Percentiles rank a stretch among this genome's conserved stretches.
phyloP scores from a whole-genome alignment of 1,140 invertebrate species.

The Lordiphosa clarofinis region DNA sequence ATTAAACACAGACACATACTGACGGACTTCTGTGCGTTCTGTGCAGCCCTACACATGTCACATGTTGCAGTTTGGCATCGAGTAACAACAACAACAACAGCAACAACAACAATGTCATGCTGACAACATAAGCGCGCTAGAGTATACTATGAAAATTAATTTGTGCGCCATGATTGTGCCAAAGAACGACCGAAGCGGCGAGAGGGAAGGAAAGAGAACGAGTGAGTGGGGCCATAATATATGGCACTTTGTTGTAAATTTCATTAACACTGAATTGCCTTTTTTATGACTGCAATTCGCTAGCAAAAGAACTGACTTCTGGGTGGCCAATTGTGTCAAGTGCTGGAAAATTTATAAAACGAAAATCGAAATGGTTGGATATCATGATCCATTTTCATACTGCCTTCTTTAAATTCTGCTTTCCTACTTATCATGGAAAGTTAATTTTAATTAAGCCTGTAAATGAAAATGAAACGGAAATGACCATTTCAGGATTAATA shows the following conservation, averaged over 20 bases:
- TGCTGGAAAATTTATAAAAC: constrained; percentile 42
- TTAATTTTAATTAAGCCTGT: too few relatives aligned
- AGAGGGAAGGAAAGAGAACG: constrained; percentile 11
- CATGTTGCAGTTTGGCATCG: constrained; percentile 61
- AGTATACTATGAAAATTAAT: constrained; percentile 66
- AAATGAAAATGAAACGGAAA: too few relatives aligned
- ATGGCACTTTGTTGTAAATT: constrained; percentile 44
- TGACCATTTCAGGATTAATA: too few relatives aligned
- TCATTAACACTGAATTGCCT: constrained; percentile 45
- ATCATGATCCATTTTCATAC: constrained; percentile 5
- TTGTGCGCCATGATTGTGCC: constrained; percentile 49
- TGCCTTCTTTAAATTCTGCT: too few relatives aligned
- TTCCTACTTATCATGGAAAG: too few relatives aligned
- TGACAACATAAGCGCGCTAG: constrained; percentile 69
- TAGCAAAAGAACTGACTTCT: constrained; percentile 11
- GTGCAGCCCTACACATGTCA: constrained; percentile 56
- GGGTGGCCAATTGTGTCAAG: constrained; percentile 44
- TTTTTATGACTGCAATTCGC: constrained; percentile 39
- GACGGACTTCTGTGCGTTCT: constrained; percentile 20
- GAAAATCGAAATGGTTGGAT: not conserved
- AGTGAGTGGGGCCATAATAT: constrained; percentile 25
- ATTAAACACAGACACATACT: constrained; percentile 56
- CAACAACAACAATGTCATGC: constrained; percentile 51
- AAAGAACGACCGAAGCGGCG: constrained; percentile 10
- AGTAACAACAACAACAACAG: constrained; percentile 31